Evolutionary conservation across 2,113 vertebrate genomes (phyloP), one percentile per base, ranked within the genome.

Genomic region (Eretmochelys imbricata): DNA sequence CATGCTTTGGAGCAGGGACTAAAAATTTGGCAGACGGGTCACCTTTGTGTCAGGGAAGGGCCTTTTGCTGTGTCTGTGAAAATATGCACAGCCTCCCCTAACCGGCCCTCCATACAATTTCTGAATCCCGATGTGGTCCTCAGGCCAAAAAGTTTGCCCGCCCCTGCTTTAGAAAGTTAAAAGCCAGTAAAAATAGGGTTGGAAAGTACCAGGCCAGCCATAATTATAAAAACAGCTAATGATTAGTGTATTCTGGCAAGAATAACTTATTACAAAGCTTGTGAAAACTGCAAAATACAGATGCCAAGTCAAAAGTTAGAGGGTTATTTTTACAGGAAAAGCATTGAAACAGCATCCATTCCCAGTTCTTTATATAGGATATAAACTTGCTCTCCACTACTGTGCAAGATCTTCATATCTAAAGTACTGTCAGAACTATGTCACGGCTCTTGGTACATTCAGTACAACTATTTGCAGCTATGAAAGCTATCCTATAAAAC

Each of bases 201-300:
- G 93, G 96, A 96, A 88, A 27, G 8, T 88, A 94, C 5, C 76
- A 93, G 94, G 89, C 93, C 90, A 92, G 25, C 51, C 29, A 62
- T 94, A 95, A 96, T 93, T 90, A 94, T 93, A 96, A 96, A 76
- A 53, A n/a, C 24, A 75, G 54, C 16, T 94, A 89, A 95, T 81
- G 80, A 91, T 69, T 22, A 54, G 53, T 35, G 12, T 31, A 35
- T 35, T 35, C 57, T 16, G 59, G 13, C 57, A 59, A 59, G 11
- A 59, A 59, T 29, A 62, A 62, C 13, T 12, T 93, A 2, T 2
- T 46, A 62, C 76, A 93, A 87, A 89, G 48, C 10, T 88, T 95
- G 80, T 76, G 84, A 46, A 38, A 49, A 84, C 38, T 29, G 76
- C 72, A 96, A 82, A 93, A 88, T 13, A 96, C 51, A 87, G 78